Percentiles rank a stretch among this genome's conserved stretches.
Conservation (phyloP, 1,140 invertebrate genomes). For the Magallana ariakensis region DNA sequence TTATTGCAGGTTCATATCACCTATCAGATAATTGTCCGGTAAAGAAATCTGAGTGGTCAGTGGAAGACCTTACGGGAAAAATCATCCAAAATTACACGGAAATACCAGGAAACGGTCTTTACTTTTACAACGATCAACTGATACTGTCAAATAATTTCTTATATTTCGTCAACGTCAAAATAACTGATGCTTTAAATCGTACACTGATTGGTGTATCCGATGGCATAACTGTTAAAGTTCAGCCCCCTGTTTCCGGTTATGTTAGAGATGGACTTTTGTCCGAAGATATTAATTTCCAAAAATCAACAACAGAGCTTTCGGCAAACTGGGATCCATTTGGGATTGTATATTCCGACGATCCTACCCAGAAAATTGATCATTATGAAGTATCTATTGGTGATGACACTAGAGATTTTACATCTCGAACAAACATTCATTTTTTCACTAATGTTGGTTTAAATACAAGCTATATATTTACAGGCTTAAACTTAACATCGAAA, state of each 20-base stretch:
- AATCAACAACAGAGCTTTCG: slow-evolving; percentile 50
- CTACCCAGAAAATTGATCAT: slow-evolving; percentile 56
- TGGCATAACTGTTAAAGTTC: slow-evolving; percentile 63
- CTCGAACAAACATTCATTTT: slow-evolving; percentile 53
- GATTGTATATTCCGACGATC: too few relatives aligned
- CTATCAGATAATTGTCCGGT: slow-evolving; percentile 58
- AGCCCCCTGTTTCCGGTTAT: slow-evolving; percentile 53
- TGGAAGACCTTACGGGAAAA: slow-evolving; percentile 51
- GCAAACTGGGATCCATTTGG: slow-evolving; percentile 66
- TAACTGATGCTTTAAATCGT: slow-evolving; percentile 58
- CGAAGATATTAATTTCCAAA: slow-evolving; percentile 60
- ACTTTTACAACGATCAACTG: slow-evolving; percentile 59
- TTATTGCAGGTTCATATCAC: too few relatives aligned
- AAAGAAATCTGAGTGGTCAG: slow-evolving; percentile 50
- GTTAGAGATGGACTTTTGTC: slow-evolving; percentile 57
- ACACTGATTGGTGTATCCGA: slow-evolving; percentile 53
- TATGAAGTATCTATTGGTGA: slow-evolving; percentile 64
- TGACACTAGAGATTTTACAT: slow-evolving; percentile 48
- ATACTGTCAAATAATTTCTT: slow-evolving; percentile 53
- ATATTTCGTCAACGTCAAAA: slow-evolving; percentile 55
- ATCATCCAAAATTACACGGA: slow-evolving; percentile 48
- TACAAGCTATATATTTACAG: slow-evolving; percentile 50
- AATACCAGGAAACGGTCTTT: slow-evolving; percentile 17
- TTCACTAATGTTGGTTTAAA: slow-evolving; percentile 62
- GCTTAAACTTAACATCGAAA: slow-evolving; percentile 62